A percentile compares a stretch with the other conserved stretches of the same genome.
phyloP scores from a whole-genome alignment of 2,113 vertebrate genomes.

The Cromileptes altivelis region DNA sequence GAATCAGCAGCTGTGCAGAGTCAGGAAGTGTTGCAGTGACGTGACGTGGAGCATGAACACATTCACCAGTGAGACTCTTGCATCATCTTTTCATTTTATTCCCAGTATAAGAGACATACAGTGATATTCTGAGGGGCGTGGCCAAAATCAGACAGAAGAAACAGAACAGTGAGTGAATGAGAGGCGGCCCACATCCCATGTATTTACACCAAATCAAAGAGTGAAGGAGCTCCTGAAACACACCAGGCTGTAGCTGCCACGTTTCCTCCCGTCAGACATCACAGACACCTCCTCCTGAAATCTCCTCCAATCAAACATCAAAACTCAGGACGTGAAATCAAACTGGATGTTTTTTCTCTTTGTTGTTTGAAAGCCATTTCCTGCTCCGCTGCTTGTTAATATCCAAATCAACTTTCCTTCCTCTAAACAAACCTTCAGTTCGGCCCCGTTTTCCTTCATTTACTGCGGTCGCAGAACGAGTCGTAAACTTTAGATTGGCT shows the following conservation, averaged over 20 bases:
- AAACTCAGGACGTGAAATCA: slow-evolving; percentile 35
- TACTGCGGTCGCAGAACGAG: slow-evolving; percentile 44
- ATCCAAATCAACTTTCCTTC: slow-evolving; percentile 36
- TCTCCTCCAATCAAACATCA: slow-evolving; percentile 55
- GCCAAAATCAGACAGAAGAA: slow-evolving; percentile 66
- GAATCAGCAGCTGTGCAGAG: too few relatives aligned
- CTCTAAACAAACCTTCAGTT: not conserved
- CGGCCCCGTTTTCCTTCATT: slow-evolving; percentile 35
- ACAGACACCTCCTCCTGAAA: slow-evolving; percentile 12
- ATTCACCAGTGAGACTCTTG: slow-evolving; percentile 55
- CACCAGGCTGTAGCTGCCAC: too few relatives aligned
- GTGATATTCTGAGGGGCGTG: slow-evolving; percentile 71
- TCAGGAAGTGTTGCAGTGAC: not conserved
- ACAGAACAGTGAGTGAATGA: slow-evolving; percentile 74
- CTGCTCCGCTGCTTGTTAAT: slow-evolving; percentile 56
- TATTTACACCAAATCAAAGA: slow-evolving; percentile 82
- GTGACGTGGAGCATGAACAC: slow-evolving; percentile 24
- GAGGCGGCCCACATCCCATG: slow-evolving; percentile 68
- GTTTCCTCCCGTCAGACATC: slow-evolving; percentile 38
- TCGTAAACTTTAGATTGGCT: slow-evolving; percentile 47
- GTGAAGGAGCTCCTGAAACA: slow-evolving; percentile 52
- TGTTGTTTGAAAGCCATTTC: slow-evolving; percentile 52
- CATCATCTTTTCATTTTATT: slow-evolving; percentile 76
- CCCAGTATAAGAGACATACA: slow-evolving; percentile 83
- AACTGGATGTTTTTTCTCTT: slow-evolving; percentile 36